Conservation (phyloP, 2,113 vertebrate species). For the Dipodomys ordii region DNA sequence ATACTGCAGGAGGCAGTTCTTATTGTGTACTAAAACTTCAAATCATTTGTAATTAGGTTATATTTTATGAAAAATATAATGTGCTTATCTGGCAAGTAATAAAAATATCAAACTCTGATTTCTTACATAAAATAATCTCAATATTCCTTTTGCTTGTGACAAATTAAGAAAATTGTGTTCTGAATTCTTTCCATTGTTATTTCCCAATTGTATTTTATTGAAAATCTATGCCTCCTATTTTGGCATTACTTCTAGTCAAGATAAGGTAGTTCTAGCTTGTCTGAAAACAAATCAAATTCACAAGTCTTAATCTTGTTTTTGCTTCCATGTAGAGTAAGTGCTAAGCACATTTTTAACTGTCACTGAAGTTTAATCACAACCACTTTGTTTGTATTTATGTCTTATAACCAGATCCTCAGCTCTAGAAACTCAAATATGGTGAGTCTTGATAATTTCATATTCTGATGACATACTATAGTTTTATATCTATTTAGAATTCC, state of each 20-base stretch:
- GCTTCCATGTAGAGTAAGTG: background rate
- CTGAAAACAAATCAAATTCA: slow-evolving; percentile 35
- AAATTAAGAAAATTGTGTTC: slow-evolving; percentile 39
- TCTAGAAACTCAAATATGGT: background rate
- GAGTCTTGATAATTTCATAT: background rate
- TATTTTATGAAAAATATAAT: slow-evolving; percentile 7
- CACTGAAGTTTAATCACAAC: rapidly evolving
- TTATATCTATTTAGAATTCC: background rate
- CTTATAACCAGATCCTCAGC: background rate
- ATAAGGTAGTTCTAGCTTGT: background rate
- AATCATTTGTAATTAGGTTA: slow-evolving; percentile 52
- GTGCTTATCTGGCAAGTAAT: background rate
- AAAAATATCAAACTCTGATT: slow-evolving; percentile 33
- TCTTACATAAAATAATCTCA: background rate
- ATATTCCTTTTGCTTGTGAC: background rate
- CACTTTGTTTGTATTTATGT: background rate
- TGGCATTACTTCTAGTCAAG: background rate
- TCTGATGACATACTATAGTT: background rate
- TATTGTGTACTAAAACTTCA: slow-evolving; percentile 1
- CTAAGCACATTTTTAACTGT: background rate
- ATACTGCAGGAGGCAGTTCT: background rate
- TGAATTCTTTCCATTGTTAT: background rate
- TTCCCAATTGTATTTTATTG: slow-evolving; percentile 18
- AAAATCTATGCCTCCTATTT: slow-evolving; percentile 54
- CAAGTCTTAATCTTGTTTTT: background rate